Evolutionary conservation across 2,888 invertebrate species (phyloP).

Genomic region (Ashinkailepas kermadecensis): DNA sequence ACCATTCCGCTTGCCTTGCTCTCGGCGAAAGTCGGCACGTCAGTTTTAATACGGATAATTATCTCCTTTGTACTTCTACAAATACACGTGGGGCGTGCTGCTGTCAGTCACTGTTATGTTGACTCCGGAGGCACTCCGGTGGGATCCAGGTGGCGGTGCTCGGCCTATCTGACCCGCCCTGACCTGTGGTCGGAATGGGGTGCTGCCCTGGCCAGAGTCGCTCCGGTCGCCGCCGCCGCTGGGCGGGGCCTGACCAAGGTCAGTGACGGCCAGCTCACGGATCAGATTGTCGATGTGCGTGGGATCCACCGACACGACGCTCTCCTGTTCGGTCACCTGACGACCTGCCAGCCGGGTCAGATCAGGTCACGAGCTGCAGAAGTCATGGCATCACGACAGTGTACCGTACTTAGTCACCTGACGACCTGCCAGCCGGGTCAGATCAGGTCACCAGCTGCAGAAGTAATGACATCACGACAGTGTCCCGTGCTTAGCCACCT

Average conservation of each 20-base stretch:
- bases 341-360: conserved; percentile 32
- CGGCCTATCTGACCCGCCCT: not conserved
- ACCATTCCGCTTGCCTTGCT: too few relatives aligned
- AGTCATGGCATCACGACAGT: conserved; percentile 39
- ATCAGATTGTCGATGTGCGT: not conserved
- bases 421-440: conserved; percentile 32
- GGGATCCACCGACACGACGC: not conserved
- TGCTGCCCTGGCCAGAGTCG: not conserved
- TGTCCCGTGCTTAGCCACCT: conserved; percentile 46
- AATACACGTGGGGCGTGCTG: too few relatives aligned
- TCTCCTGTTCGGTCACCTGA: not conserved
- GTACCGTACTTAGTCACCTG: conserved; percentile 46
- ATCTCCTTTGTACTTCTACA: too few relatives aligned
- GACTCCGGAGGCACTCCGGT: too few relatives aligned
- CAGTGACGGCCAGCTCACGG: not conserved
- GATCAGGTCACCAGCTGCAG: conserved; percentile 43
- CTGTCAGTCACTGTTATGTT: too few relatives aligned
- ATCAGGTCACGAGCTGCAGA: conserved; percentile 44
- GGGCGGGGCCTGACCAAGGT: not conserved
- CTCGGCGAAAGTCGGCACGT: too few relatives aligned
- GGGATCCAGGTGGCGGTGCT: too few relatives aligned
- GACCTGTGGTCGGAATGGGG: not conserved
- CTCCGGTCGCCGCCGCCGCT: not conserved
- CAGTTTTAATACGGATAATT: too few relatives aligned
- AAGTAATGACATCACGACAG: conserved; percentile 40